Conservation (phyloP, 1,140 invertebrate genomes). For the Wasmannia auropunctata region DNA sequence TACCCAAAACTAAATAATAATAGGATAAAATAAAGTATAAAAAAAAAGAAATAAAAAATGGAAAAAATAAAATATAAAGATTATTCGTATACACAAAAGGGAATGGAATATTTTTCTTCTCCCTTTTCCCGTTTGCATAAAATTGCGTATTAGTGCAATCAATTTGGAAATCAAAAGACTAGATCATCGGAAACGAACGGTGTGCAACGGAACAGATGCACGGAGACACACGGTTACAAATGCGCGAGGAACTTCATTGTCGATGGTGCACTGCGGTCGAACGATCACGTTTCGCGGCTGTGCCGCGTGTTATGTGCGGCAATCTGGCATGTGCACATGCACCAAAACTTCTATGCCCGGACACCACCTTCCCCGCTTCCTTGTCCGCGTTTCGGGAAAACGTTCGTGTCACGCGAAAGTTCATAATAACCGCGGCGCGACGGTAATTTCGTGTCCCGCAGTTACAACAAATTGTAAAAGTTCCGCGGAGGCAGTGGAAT, state of each 20-base stretch:
- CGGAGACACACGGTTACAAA: conserved; percentile 38
- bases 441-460: conserved; percentile 57
- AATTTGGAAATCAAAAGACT: background rate
- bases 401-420: conserved; percentile 67
- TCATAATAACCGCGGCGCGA: conserved; percentile 64
- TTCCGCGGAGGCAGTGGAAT: conserved; percentile 5
- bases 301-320: conserved; percentile 58
- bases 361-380: conserved; percentile 26
- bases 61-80: background rate
- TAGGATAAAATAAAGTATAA: background rate
- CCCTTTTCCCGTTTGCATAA: too few relatives aligned
- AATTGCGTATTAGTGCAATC: background rate
- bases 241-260: conserved; percentile 48
- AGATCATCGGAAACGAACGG: background rate
- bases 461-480: conserved; percentile 45
- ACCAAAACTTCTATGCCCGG: conserved; percentile 44
- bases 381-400: conserved; percentile 39
- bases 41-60: background rate
- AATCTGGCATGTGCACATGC: conserved; percentile 46
- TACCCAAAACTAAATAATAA: background rate
- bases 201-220: conserved; percentile 1
- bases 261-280: conserved; percentile 58
- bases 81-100: background rate
- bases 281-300: conserved; percentile 67
- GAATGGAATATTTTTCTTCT: background rate